Percentiles rank a stretch among this genome's conserved stretches.
These are phyloP conservation scores for Phalanger gymnotis DNA, from an alignment of 2,797 vertebrate species.

Conservation along the genomic window DNA sequence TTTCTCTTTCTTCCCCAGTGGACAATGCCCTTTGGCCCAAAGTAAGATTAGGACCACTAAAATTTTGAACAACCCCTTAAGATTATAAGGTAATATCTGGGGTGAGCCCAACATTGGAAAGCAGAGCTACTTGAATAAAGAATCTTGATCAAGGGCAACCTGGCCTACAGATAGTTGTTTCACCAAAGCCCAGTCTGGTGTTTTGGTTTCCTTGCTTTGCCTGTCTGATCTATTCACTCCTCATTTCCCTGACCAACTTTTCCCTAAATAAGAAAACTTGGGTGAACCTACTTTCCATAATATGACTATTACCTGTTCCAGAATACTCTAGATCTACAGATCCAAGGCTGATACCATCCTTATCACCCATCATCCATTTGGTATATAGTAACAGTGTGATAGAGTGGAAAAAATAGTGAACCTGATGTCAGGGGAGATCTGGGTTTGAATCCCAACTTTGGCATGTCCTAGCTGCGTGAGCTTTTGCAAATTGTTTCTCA, in stretches of 20 bases:
- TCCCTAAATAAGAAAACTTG: not conserved
- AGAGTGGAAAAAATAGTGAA: not conserved
- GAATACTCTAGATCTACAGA: not conserved
- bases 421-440: not conserved
- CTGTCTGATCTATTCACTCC: not conserved
- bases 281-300: not conserved
- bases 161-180: not conserved
- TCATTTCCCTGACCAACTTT: not conserved
- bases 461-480: not conserved
- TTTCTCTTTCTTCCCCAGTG: not conserved
- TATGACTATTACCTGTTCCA: not conserved
- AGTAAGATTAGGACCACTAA: not conserved
- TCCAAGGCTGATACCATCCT: not conserved
- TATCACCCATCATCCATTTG: not conserved
- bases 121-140: not conserved
- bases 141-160: not conserved
- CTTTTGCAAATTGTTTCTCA: not conserved
- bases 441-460: not conserved
- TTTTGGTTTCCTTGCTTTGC: not conserved
- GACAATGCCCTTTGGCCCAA: not conserved
- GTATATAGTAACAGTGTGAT: not conserved
- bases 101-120: not conserved
- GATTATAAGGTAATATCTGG: not conserved
- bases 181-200: not conserved
- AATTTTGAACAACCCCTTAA: not conserved